Evolutionary conservation across 1,140 invertebrate genomes (phyloP), one percentile per base, ranked within the genome.

Genomic region (Plutomurus gul): DNA sequence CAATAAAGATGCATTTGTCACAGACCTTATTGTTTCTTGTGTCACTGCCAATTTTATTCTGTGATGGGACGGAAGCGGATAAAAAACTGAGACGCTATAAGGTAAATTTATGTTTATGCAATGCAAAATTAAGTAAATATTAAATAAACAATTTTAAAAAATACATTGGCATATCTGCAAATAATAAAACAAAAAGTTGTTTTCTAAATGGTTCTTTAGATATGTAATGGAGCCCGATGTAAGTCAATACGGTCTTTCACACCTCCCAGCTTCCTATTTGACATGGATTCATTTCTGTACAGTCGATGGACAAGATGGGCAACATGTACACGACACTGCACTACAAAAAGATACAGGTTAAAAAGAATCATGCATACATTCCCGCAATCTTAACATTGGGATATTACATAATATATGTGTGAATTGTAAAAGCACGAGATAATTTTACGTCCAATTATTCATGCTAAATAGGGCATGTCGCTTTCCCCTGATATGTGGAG

Each of bases 401-500:
- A n/a, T n/a, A n/a, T n/a, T n/a, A n/a, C n/a, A n/a, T n/a, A n/a
- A n/a, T n/a, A n/a, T n/a, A n/a, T n/a, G n/a, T n/a, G n/a, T n/a
- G n/a, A n/a, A n/a, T n/a, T n/a, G n/a, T n/a, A n/a, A n/a, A n/a
- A n/a, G n/a, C n/a, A n/a, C n/a, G n/a, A n/a, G n/a, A 11, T 25
- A 13, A 25, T 60, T 4, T 22, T 40, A 37, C 6, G 43, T 30
- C 37, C 11, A 65, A 76, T 3, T 65, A 11, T 72, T 65, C n/a
- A n/a, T 65, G 30, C 6, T 37, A 74, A 76, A 43, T 83, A 93
- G 94, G 85, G 90, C 90, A 85, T 96, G 95, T 85, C 91, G 90
- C 83, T 91, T 91, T 84, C 90, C 89, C 13, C 88, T 90, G 16
- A 87, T 93, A 78, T 97, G 95, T 85, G 90, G 91, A 0, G 90